Conservation (phyloP, 2,113 vertebrate genomes). For the Carassius gibelio region DNA sequence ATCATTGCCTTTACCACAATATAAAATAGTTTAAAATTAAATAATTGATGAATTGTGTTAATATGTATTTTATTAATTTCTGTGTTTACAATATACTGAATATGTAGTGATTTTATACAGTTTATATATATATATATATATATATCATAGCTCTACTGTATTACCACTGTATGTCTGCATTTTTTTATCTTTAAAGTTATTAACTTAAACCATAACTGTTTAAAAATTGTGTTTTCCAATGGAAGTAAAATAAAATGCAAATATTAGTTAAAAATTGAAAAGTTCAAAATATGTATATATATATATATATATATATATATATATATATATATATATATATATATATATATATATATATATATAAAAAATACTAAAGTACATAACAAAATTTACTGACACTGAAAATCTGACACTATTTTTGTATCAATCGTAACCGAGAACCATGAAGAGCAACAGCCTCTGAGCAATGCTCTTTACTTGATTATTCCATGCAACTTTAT, state of each 20-base stretch:
- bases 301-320: no score
- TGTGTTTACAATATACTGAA: not conserved
- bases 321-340: no score
- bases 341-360: no score
- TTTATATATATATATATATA: no score
- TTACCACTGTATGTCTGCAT: not conserved
- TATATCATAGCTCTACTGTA: not conserved
- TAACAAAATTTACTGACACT: no score
- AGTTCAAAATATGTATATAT: no score
- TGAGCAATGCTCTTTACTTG: not conserved
- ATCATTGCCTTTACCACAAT: not conserved
- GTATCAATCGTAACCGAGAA: not conserved
- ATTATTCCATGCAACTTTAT: not conserved
- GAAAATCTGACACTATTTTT: not conserved
- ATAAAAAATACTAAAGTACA: no score
- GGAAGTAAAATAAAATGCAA: not conserved
- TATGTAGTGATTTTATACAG: not conserved
- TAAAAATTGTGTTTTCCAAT: not conserved
- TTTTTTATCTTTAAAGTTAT: not conserved
- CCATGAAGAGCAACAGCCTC: not conserved
- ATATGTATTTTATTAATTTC: not conserved
- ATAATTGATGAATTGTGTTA: not conserved
- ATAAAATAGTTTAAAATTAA: not conserved
- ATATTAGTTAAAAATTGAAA: not conserved
- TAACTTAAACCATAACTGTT: not conserved